A percentile compares a stretch with the other conserved stretches of the same genome.
phyloP scores from a whole-genome alignment of 2,888 invertebrate species.

The Diplolepis rosae region DNA sequence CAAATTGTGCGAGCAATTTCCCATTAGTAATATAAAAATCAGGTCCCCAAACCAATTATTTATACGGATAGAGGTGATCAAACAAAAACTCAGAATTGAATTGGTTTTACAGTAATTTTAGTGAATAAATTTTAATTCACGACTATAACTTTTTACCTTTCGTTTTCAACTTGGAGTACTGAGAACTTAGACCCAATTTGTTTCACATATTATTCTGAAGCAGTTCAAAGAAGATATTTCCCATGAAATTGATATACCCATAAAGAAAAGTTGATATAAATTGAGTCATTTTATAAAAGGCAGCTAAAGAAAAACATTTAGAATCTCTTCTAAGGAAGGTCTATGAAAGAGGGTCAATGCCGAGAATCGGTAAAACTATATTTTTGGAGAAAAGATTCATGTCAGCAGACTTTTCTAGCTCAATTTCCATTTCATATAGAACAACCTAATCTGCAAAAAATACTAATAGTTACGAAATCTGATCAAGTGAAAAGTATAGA shows the following conservation, averaged over 20 bases:
- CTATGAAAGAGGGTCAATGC: background rate
- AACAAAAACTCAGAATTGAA: background rate
- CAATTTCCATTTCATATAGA: background rate
- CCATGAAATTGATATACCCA: too few relatives aligned
- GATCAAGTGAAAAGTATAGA: too few relatives aligned
- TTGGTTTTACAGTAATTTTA: background rate
- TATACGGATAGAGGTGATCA: background rate
- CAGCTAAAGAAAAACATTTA: background rate
- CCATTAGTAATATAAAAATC: slow-evolving; percentile 2
- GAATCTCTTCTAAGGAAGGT: background rate
- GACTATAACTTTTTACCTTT: background rate
- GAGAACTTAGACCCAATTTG: background rate
- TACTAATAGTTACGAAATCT: too few relatives aligned
- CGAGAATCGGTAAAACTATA: background rate
- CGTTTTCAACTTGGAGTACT: background rate
- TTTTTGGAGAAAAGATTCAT: background rate
- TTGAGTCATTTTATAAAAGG: too few relatives aligned
- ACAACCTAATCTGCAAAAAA: too few relatives aligned
- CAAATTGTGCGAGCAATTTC: background rate
- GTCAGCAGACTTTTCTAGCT: background rate
- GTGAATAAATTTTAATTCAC: background rate
- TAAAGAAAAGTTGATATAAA: too few relatives aligned
- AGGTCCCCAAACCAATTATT: background rate
- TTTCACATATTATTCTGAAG: background rate
- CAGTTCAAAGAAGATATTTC: background rate